Conservation (phyloP, 2,113 vertebrate species). For the Corythoichthys intestinalis region DNA sequence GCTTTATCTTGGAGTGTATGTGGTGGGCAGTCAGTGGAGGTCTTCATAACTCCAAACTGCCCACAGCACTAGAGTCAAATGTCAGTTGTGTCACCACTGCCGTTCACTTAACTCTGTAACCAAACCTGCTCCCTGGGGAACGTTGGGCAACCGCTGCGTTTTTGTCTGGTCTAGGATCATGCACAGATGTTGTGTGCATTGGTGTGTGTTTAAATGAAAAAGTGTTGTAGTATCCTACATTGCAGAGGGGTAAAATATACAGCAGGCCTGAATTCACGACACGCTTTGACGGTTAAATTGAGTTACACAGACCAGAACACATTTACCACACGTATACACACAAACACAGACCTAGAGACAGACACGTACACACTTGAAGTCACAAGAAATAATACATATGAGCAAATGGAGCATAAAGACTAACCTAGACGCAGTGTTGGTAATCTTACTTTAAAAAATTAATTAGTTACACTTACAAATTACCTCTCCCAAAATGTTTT, state of each 20-base stretch:
- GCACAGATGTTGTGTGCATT: constrained; percentile 5
- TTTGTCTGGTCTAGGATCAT: constrained; percentile 1
- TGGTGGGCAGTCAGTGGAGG: constrained; percentile 15
- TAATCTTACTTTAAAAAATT: neutral
- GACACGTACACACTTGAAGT: neutral
- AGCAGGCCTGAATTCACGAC: constrained; percentile 11
- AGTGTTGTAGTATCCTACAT: constrained; percentile 15
- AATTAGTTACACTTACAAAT: no score
- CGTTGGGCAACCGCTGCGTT: constrained; percentile 32
- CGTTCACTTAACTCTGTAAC: constrained; percentile 38
- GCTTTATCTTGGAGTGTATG: constrained; percentile 38
- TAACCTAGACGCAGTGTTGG: constrained; percentile 1
- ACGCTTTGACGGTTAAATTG: constrained; percentile 6
- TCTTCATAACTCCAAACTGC: constrained; percentile 24
- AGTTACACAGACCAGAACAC: constrained; percentile 32
- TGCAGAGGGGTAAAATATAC: constrained; percentile 27
- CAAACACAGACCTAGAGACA: neutral
- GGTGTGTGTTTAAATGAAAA: constrained; percentile 24
- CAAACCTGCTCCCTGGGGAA: constrained; percentile 28
- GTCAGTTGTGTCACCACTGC: constrained; percentile 43
- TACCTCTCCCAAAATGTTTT: no score
- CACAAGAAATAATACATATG: constrained; percentile 3
- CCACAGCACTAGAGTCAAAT: constrained; percentile 39
- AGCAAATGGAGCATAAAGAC: constrained; percentile 6
- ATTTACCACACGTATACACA: neutral